A percentile compares a stretch with the other conserved stretches of the same genome.
Conservation (phyloP, 2,113 vertebrate genomes). For the Erythrocercus mccallii region DNA sequence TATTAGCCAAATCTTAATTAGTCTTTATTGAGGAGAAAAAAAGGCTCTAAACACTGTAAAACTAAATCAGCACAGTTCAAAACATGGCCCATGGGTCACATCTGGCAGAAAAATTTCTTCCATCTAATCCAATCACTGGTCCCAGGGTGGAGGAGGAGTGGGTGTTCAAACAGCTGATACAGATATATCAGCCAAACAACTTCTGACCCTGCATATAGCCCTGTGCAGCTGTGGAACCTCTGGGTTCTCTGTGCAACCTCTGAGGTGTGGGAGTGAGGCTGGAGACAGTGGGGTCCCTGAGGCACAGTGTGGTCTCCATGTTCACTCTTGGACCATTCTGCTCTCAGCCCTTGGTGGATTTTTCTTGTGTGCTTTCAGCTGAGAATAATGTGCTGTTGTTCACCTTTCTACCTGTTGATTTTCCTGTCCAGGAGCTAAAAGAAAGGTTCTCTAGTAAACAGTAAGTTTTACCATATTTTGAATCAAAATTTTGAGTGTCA, state of each 20-base stretch:
- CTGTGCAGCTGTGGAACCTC: conserved; percentile 23
- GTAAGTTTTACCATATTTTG: not conserved
- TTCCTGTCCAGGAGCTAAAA: not conserved
- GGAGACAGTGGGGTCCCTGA: not conserved
- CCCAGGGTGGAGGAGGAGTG: not conserved
- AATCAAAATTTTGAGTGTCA: not conserved
- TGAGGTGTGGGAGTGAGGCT: not conserved
- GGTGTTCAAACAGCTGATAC: conserved; percentile 13
- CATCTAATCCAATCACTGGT: not conserved
- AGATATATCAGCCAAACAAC: not conserved
- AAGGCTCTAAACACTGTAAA: not conserved
- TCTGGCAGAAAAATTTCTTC: conserved; percentile 13
- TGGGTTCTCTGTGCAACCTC: not conserved
- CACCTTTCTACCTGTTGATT: not conserved
- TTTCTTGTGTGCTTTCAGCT: not conserved
- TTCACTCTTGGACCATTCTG: not conserved
- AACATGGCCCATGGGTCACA: conserved; percentile 2
- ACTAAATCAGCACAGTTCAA: not conserved
- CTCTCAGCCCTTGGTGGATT: not conserved
- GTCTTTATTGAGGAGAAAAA: not conserved
- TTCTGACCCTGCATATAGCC: not conserved
- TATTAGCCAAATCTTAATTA: not conserved
- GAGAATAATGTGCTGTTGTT: not conserved
- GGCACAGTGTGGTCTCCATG: not conserved
- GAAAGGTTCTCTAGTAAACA: not conserved